These are phyloP conservation scores for Anastatus disparis DNA, from an alignment of 1,140 invertebrate species.

Conservation along the genomic window DNA sequence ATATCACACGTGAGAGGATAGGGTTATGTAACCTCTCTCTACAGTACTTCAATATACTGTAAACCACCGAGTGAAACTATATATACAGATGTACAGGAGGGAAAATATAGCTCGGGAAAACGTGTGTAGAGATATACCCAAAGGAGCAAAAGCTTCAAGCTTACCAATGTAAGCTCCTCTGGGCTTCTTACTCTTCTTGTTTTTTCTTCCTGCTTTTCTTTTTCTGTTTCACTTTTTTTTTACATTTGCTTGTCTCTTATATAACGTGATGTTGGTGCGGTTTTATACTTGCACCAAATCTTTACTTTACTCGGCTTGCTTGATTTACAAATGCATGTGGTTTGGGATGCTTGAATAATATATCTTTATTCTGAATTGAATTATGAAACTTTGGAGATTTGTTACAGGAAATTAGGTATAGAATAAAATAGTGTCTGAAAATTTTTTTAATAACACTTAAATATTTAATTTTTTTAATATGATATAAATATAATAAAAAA, in stretches of 20 bases:
- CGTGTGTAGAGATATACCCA: conserved; percentile 55
- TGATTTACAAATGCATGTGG: conserved; percentile 3
- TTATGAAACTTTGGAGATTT: too few relatives aligned
- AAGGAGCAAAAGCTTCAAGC: conserved; percentile 56
- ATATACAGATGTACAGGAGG: conserved; percentile 53
- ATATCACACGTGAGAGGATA: too few relatives aligned
- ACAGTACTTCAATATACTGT: too few relatives aligned
- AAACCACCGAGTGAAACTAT: too few relatives aligned
- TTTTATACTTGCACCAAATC: conserved; percentile 4
- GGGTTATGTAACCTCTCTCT: too few relatives aligned
- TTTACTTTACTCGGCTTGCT: conserved; percentile 5
- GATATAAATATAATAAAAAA: too few relatives aligned
- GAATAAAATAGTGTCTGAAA: too few relatives aligned
- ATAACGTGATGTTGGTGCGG: not conserved
- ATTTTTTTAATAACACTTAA: too few relatives aligned
- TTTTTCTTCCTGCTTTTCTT: conserved; percentile 44
- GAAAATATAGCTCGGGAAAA: conserved; percentile 54
- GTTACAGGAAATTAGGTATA: too few relatives aligned
- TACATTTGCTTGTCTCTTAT: not conserved
- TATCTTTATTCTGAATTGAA: too few relatives aligned
- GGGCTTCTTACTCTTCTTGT: conserved; percentile 46
- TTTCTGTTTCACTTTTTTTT: conserved; percentile 34
- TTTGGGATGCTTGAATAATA: too few relatives aligned
- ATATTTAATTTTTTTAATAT: too few relatives aligned
- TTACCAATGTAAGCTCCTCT: conserved; percentile 59